Percentiles rank a stretch among this genome's conserved stretches.
Conservation (phyloP, 2,113 vertebrate genomes). For the Pelvicachromis taeniatus region DNA sequence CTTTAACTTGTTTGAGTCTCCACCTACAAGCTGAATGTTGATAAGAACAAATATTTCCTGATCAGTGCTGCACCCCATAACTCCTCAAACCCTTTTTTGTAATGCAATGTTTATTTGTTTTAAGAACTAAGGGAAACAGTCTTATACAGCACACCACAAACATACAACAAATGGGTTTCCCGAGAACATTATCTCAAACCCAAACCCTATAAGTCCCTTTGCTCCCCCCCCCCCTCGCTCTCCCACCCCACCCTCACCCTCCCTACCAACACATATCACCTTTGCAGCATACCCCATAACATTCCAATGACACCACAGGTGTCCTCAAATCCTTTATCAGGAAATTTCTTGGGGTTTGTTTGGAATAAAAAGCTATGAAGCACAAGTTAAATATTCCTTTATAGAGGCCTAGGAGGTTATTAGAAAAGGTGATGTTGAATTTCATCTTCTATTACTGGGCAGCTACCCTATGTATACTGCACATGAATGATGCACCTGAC, state of each 20-base stretch:
- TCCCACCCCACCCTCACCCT: no score
- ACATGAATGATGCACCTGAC: neutral
- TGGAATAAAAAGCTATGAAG: neutral
- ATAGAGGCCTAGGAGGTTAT: neutral
- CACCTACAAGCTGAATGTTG: neutral
- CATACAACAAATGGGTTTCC: no score
- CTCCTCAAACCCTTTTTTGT: no score
- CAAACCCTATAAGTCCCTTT: no score
- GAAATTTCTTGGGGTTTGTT: neutral
- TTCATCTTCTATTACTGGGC: neutral
- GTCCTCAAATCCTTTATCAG: neutral
- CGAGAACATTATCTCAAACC: no score
- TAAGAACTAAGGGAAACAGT: no score
- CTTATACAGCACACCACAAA: no score
- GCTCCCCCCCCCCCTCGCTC: no score
- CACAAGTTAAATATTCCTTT: neutral
- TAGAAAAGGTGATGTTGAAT: neutral
- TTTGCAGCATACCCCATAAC: no score
- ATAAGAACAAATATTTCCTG: neutral
- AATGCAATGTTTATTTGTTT: no score
- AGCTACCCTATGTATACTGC: neutral
- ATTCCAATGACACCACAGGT: no score
- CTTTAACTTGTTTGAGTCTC: neutral
- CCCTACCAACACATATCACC: no score
- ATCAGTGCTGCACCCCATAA: neutral